phyloP scores from a whole-genome alignment of 2,888 invertebrate genomes.

The Adineta ricciae region DNA sequence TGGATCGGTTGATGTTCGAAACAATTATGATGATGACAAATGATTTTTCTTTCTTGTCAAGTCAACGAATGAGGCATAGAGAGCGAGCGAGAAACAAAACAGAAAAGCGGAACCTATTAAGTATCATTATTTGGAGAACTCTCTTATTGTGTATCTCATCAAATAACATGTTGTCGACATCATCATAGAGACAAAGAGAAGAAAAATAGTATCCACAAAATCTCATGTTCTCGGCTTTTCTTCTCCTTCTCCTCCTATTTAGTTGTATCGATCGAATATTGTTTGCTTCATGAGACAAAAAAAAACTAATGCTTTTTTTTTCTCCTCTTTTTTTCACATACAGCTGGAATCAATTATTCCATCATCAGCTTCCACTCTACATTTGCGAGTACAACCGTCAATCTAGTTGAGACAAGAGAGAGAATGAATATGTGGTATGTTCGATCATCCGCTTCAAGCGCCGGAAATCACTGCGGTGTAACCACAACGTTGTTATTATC shows the following conservation, averaged over 20 bases:
- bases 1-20: neutral
- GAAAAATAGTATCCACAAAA: neutral
- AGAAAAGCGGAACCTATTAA: neutral
- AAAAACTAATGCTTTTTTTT: neutral
- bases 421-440: neutral
- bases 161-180: neutral
- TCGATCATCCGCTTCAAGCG: neutral
- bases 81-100: neutral
- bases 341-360: slow-evolving; percentile 19
- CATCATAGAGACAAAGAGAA: neutral
- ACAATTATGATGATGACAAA: neutral
- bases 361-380: slow-evolving; percentile 7
- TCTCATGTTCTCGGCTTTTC: neutral
- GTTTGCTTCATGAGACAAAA: neutral
- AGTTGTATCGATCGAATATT: neutral
- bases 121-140: neutral
- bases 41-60: neutral
- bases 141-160: neutral
- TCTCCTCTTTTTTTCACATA: neutral
- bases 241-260: neutral
- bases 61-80: neutral
- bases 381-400: neutral
- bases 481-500: neutral
- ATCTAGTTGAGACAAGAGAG: neutral
- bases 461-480: neutral